Evolutionary conservation across 2,797 vertebrate species (phyloP), one percentile per base, ranked within the genome.

Genomic region (Aulostomus chinensis): DNA sequence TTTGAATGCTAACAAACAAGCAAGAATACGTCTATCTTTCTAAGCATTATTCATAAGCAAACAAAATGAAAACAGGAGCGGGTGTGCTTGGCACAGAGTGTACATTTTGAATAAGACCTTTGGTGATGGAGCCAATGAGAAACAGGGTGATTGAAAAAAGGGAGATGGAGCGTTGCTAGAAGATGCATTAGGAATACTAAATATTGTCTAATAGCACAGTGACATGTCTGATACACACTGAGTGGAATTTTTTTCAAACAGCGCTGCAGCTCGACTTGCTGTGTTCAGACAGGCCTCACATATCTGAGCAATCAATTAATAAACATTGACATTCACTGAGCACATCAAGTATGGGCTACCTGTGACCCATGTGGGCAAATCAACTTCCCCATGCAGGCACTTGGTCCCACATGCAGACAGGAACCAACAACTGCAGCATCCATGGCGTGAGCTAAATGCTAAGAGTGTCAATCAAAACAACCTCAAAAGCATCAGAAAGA

Each of bases 171-270:
- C 37, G 40, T 5, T 9, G 30, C 32, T 30, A 33, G 31, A 17
- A 6, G 41, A 55, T 57, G 28, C 16, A 46, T 22, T 58, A 17
- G 1, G 79, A 82, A 80, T 81, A 58, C 57, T 51, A 58, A 75
- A 40, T 26, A 38, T 17, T 0, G 4, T 43, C 55, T 60, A 46
- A 69, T 48, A 65, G 34, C 56, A 16, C 35, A 25, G 60, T 5
- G n/a, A n/a, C n/a, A n/a, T 43, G 60, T 60, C 59, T 61, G 54
- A 77, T 39, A 66, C 68, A 58, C 69, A 50, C 50, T 4, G 47
- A 45, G 65, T 63, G 69, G 74, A 83, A 85, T 83, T 78, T 74
- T 83, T 86, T 84, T 83, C 47, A 73, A 74, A 83, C 76, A 62
- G 59, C 29, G 12, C 36, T 6, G 34, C 33, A 24, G 30, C 49